Base-by-base conservation (phyloP, 1,140 invertebrate species). In the Potamilus streckersoni region DNA sequence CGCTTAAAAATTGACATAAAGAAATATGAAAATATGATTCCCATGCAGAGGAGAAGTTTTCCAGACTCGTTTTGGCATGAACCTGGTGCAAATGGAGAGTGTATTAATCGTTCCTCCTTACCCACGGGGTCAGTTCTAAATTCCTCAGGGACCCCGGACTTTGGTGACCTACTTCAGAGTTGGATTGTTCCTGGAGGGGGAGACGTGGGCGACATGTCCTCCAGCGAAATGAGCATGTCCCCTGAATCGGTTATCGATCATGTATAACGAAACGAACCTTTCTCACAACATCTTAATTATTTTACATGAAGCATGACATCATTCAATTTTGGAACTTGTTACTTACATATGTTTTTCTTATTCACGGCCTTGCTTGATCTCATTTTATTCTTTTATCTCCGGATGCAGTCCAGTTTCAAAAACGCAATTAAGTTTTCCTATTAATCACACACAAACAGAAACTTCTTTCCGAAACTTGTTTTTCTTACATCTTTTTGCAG, bases 11-110 rank as follows among this genome's bases (percentile, higher is more conserved):
- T 58, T 20, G 80, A 83, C 61, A 23, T 71, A n/a, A 84, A 83
- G 65, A 84, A 80, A 78, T 71, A 79, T 31, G 74, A 79, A 65
- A 76, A 82, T 55, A 38, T 79, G 19, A 65, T 83, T 8, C 86
- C 86, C 27, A 88, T 88, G 86, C 80, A 85, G 57, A 76, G 83
- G 31, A 74, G 86, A 16, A 82, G 81, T 67, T 78, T 88, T 23
- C 86, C 86, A 61, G 80, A 82, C 6, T 86, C 84, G 16, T 88
- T 88, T 66, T 88, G 86, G 86, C 73, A 74, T 64, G 84, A 86
- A 69, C 86, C 74, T n/a, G 70, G 76, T 31, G 49, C 70, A 38
- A 73, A 60, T 31, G 63, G 70, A 38, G 61, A 69, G n/a, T 75
- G 68, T 58, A 65, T 23, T 23, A 23, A 58, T n/a, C 55, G 71